phyloP scores from a whole-genome alignment of 2,797 vertebrate genomes.

The Pithecia hirsuta region DNA sequence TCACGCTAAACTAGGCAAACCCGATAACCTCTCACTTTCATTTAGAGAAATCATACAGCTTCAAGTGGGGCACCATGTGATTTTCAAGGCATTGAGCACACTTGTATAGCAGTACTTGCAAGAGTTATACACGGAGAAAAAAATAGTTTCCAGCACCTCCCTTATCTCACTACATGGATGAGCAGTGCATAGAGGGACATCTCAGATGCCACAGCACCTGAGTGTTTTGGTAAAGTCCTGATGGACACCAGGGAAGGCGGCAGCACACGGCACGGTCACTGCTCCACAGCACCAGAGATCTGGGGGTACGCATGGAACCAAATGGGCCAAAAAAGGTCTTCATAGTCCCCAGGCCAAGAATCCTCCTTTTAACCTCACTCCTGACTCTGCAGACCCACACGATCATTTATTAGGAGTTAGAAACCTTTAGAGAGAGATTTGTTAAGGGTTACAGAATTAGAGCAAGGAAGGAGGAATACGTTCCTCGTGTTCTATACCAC shows the following conservation, averaged over 20 bases:
- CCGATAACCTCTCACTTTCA: background rate
- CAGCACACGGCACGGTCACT: fast-evolving
- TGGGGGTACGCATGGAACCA: fast-evolving
- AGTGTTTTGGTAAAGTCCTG: too few relatives aligned
- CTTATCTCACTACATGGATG: background rate
- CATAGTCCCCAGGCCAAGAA: background rate
- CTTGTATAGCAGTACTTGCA: background rate
- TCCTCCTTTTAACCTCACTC: background rate
- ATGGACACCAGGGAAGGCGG: fast-evolving
- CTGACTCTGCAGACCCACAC: background rate
- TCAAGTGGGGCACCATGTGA: background rate
- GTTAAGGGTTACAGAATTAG: background rate
- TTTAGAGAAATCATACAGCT: background rate
- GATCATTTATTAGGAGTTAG: background rate
- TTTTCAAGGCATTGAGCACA: background rate
- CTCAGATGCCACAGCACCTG: fast-evolving
- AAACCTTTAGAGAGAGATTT: background rate
- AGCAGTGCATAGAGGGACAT: too few relatives aligned
- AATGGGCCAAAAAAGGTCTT: background rate
- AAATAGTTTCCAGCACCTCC: background rate
- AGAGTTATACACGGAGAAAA: background rate
- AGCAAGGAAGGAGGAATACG: background rate
- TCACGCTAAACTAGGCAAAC: background rate
- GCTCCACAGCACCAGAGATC: background rate
- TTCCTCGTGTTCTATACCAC: background rate